Base-by-base conservation (phyloP, 2,113 vertebrate species). In the Saguinus imperator region DNA sequence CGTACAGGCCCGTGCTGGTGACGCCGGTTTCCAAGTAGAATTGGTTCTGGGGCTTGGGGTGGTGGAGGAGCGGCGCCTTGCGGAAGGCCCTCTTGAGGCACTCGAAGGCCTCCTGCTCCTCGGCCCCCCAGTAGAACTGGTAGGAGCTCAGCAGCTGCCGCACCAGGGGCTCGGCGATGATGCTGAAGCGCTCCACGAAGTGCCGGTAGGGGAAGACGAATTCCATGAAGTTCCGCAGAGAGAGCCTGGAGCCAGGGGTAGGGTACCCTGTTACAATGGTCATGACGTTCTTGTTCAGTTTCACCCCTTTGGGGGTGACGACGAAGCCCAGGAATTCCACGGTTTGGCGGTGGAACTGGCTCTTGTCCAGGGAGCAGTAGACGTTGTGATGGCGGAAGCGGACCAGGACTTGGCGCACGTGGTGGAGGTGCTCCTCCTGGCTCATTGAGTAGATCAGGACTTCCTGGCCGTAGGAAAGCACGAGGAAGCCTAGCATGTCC, bases 361-460 rank as follows among this genome's bases (percentile, higher is more conserved):
- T 97, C 1, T 40, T 50, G 87, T 94, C 87, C 50, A 97, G 96
- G 0, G 92, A 97, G 81, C 97, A 98, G 97, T 97, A 97, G 95
- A 98, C 13, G 0, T 4, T 4, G 96, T 97, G 85, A 1, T 48
- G 25, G 0, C 97, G 97, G 32, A 98, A 88, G n/a, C 97, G 96
- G 25, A 95, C 66, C 12, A 98, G 97, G 16, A 97, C 96, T 0
- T 97, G 96, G 25, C 97, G 97, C 3, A 98, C 94, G 0, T 97
- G 97, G 0, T 85, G 92, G 1, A 66, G 1, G 77, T 98, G 95
- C 5, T 97, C 96, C 81, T 98, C 89, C 40, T 82, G 94, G 35
- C 83, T 90, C 95, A 96, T 97, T 0, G 96, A 98, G 82, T 95
- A 98, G 94, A 98, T 2, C 12, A 98, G 88, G n/a, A 98, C 96